Conservation (phyloP, 92 coral and sea anemone genomes). For the Parazoanthus darwini region DNA sequence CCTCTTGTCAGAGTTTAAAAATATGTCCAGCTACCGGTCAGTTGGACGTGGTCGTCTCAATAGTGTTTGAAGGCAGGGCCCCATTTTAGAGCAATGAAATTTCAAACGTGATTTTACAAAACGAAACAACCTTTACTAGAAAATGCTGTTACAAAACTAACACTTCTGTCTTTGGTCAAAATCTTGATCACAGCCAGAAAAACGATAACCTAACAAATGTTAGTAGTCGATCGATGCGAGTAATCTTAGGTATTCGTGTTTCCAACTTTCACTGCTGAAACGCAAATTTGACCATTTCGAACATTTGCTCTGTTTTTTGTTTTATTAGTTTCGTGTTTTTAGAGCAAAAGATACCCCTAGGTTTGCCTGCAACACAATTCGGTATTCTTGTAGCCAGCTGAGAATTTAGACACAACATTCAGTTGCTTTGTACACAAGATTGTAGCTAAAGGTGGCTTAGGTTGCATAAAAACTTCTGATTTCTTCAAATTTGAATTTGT, state of each 20-base stretch:
- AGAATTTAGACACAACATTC: too few species aligned
- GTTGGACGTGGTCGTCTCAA: not conserved
- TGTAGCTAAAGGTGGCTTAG: not conserved
- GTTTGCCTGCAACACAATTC: not conserved
- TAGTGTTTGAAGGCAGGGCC: not conserved
- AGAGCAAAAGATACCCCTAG: not conserved
- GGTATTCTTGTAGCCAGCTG: not conserved
- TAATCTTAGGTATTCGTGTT: not conserved
- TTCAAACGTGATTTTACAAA: too few species aligned
- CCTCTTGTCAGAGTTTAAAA: slow-evolving; percentile 5
- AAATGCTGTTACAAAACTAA: too few species aligned
- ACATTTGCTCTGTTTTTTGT: not conserved
- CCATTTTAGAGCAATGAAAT: not conserved
- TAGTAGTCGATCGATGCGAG: not conserved
- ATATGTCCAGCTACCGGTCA: not conserved
- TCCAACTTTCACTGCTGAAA: too few species aligned
- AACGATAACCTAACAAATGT: too few species aligned
- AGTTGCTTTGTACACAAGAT: not conserved
- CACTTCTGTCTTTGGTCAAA: too few species aligned
- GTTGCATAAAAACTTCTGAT: not conserved
- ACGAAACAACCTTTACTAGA: too few species aligned
- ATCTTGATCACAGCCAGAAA: too few species aligned
- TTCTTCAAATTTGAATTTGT: slow-evolving; percentile 3
- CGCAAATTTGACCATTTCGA: not conserved
- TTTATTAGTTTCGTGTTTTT: too few species aligned